A percentile compares a stretch with the other conserved stretches of the same genome.
Conservation (phyloP, 2,888 invertebrate genomes). For the Torymus tubicola region DNA sequence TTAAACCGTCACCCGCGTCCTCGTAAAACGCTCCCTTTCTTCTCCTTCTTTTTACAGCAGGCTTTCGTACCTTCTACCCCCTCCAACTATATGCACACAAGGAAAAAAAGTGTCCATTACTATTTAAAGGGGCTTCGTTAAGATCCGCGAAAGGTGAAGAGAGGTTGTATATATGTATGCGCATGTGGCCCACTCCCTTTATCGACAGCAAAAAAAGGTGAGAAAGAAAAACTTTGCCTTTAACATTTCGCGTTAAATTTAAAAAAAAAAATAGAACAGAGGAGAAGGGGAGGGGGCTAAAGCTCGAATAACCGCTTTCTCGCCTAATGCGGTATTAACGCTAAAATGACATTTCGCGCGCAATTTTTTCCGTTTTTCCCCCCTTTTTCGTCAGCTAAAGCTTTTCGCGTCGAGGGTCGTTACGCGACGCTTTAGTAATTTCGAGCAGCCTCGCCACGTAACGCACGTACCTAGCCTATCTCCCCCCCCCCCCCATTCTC, state of each 20-base stretch:
- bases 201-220: too few species aligned
- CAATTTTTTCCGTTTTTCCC: slow-evolving; percentile 6
- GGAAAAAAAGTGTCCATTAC: slow-evolving; percentile 35
- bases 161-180: too few species aligned
- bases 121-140: slow-evolving; percentile 42
- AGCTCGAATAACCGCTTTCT: slow-evolving; percentile 9
- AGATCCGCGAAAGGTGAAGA: background rate
- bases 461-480: too few species aligned
- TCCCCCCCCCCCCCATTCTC: too few species aligned
- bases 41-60: background rate
- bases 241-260: slow-evolving; percentile 11
- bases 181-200: too few species aligned
- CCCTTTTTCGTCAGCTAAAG: too few species aligned
- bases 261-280: background rate
- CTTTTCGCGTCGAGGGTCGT: too few species aligned
- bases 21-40: slow-evolving; percentile 27
- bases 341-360: slow-evolving; percentile 33
- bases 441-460: too few species aligned
- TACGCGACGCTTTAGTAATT: too few species aligned
- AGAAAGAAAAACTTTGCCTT: slow-evolving; percentile 9
- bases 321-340: slow-evolving; percentile 40
- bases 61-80: background rate
- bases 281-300: too few species aligned
- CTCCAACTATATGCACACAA: background rate
- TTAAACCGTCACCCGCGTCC: slow-evolving; percentile 15